phyloP scores from a whole-genome alignment of 2,888 invertebrate species.

The Diploptera punctata region DNA sequence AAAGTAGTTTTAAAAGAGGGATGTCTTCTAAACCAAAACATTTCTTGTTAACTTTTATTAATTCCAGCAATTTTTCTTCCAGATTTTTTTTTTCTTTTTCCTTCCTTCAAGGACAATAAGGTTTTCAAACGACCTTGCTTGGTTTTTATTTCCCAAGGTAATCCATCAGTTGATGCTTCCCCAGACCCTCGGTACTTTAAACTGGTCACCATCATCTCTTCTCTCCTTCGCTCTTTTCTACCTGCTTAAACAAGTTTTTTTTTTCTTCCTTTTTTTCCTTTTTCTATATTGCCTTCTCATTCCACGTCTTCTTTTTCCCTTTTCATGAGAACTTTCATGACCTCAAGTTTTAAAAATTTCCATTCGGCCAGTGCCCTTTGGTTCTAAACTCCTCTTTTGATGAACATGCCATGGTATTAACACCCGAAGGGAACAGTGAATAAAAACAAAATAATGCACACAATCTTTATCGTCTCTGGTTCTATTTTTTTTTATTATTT shows the following conservation, averaged over 20 bases:
- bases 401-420: constrained; percentile 10
- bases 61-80: background rate
- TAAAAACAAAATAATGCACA: background rate
- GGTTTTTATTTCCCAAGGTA: constrained; percentile 15
- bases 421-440: constrained; percentile 1
- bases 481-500: background rate
- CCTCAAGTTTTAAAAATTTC: constrained; percentile 15
- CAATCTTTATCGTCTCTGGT: background rate
- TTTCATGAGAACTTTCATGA: background rate
- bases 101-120: background rate
- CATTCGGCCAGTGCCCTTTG: constrained; percentile 15
- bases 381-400: background rate
- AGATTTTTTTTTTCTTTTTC: background rate
- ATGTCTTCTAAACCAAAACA: too few species aligned
- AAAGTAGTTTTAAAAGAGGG: too few species aligned
- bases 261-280: too few species aligned
- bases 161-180: background rate
- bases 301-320: too few species aligned
- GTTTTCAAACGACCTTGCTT: constrained; percentile 3
- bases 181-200: too few species aligned
- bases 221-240: too few species aligned
- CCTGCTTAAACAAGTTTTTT: too few species aligned
- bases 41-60: too few species aligned
- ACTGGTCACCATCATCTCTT: too few species aligned
- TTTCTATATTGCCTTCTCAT: too few species aligned